Percentiles rank a stretch among this genome's conserved stretches.
Conservation (phyloP, 2,113 vertebrate genomes). For the Glareola pratincola region DNA sequence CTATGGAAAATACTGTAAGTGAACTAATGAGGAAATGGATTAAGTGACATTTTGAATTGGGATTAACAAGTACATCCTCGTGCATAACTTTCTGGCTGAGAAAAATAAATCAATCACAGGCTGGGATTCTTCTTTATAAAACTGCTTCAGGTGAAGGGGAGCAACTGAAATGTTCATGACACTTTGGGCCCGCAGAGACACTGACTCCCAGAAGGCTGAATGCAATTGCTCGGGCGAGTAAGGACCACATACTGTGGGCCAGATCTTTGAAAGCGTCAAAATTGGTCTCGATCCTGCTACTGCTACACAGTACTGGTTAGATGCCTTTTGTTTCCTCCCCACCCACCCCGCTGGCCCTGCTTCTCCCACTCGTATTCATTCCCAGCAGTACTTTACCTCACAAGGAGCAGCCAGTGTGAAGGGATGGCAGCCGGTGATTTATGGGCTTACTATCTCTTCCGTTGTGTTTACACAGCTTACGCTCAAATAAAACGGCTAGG, state of each 20-base stretch:
- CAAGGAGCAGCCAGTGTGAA: not conserved
- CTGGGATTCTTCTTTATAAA: not conserved
- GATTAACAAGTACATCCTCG: conserved; percentile 17
- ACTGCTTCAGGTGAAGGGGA: not conserved
- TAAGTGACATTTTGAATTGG: conserved; percentile 23
- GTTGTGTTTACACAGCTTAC: not conserved
- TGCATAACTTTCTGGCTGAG: not conserved
- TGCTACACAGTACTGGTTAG: not conserved
- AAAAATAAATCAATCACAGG: not conserved
- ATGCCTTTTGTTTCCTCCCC: not conserved
- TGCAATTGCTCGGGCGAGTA: not conserved
- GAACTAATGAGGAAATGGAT: not conserved
- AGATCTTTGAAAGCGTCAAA: not conserved
- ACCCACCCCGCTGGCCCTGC: not conserved
- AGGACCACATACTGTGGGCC: not conserved
- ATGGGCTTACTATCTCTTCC: not conserved
- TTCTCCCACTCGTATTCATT: not conserved
- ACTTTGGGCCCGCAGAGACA: not conserved
- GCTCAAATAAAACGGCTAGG: not conserved
- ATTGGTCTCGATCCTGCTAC: not conserved
- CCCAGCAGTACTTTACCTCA: not conserved
- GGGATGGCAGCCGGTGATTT: not conserved
- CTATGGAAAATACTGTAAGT: conserved; percentile 16
- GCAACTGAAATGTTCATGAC: not conserved
- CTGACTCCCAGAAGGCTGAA: not conserved